These are phyloP conservation scores for Oreonectes daqikongensis DNA, from an alignment of 2,797 vertebrate genomes.

Conservation along the genomic window DNA sequence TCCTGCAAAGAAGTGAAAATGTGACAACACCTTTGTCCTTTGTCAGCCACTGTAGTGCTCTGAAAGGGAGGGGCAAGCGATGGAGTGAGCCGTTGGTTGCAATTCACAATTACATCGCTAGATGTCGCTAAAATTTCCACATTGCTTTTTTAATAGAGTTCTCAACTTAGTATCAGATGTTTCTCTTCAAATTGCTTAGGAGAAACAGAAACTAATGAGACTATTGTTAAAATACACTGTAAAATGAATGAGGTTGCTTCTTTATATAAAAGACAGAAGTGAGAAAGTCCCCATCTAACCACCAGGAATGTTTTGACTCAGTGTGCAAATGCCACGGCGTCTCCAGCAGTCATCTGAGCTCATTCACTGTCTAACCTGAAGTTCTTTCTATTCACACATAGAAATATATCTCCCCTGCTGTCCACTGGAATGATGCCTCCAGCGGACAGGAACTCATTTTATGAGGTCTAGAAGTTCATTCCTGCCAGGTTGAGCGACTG, in stretches of 20 bases:
- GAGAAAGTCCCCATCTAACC: conserved; percentile 42
- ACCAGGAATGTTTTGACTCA: conserved; percentile 33
- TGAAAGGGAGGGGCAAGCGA: too few species aligned
- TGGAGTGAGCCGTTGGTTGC: too few species aligned
- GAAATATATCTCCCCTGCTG: not conserved
- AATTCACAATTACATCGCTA: too few species aligned
- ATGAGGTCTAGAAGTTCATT: conserved; percentile 20
- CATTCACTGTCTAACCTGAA: conserved; percentile 1
- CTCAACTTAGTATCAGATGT: too few species aligned
- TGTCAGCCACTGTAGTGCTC: too few species aligned
- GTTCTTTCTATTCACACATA: not conserved
- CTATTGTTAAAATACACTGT: not conserved
- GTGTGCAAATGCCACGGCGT: conserved; percentile 5
- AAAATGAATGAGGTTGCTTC: too few species aligned
- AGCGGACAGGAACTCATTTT: conserved; percentile 14
- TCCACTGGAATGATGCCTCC: not conserved
- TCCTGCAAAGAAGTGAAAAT: too few species aligned
- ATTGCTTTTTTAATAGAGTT: too few species aligned
- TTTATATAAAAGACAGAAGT: conserved; percentile 11
- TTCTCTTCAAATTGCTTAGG: too few species aligned
- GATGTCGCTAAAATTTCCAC: too few species aligned
- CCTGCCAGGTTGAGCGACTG: not conserved
- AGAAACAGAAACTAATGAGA: too few species aligned
- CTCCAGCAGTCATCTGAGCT: conserved; percentile 12
- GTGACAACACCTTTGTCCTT: too few species aligned